Conservation (phyloP, 2,113 vertebrate genomes). For the Oryzias celebensis region DNA sequence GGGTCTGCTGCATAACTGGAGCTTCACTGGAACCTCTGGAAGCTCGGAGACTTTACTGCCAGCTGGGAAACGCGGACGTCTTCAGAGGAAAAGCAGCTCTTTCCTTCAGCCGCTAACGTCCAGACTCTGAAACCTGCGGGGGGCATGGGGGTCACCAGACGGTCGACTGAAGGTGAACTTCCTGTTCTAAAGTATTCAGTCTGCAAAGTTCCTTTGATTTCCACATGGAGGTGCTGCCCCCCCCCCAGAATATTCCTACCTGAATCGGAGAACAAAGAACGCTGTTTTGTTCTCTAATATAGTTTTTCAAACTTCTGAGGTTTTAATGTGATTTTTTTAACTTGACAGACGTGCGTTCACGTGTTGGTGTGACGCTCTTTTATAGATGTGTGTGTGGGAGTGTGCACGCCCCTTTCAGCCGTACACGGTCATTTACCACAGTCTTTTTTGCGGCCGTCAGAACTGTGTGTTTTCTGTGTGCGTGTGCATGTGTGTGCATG, state of each 20-base stretch:
- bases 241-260: conserved; percentile 49
- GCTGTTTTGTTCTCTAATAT: conserved; percentile 46
- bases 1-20: background rate
- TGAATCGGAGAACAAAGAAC: conserved; percentile 29
- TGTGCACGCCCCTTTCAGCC: conserved; percentile 36
- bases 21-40: conserved; percentile 6
- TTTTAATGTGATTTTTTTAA: conserved; percentile 63
- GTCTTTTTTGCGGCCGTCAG: conserved; percentile 39
- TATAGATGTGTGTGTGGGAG: conserved; percentile 46
- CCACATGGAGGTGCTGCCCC: conserved; percentile 24
- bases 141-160: background rate
- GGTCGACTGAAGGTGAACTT: background rate
- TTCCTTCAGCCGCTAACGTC: background rate
- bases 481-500: conserved; percentile 49
- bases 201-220: background rate
- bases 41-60: conserved; percentile 53
- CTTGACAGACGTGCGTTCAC: conserved; percentile 64
- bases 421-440: conserved; percentile 18
- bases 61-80: conserved; percentile 47
- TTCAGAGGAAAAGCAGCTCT: conserved; percentile 27
- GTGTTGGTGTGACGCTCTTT: conserved; percentile 24
- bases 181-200: background rate
- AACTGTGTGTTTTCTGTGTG: conserved; percentile 49
- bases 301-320: conserved; percentile 61
- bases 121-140: background rate